phyloP scores from a whole-genome alignment of 2,113 vertebrate species.

The Prionailurus viverrinus region DNA sequence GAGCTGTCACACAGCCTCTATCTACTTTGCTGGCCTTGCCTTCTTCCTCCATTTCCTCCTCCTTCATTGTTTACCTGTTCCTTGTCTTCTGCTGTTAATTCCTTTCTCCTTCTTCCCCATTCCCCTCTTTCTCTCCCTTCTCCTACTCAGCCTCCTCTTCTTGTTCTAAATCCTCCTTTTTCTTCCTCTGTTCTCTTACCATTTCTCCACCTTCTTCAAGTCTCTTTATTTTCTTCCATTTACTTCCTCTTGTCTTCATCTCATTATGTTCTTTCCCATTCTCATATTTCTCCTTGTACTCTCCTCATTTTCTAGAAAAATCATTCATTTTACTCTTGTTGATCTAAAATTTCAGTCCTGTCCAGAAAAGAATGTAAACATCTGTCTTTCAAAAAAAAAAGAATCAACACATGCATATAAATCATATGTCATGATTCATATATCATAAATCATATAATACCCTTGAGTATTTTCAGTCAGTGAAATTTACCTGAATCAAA shows the following conservation, averaged over 20 bases:
- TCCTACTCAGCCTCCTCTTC: not conserved
- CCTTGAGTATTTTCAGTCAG: constrained; percentile 26
- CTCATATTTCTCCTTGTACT: not conserved
- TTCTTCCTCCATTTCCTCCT: not conserved
- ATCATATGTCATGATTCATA: constrained; percentile 38
- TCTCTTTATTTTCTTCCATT: not conserved
- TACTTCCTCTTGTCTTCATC: not conserved
- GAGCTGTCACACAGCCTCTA: not conserved
- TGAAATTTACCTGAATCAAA: constrained; percentile 76
- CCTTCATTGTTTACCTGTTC: not conserved
- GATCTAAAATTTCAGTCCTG: not conserved
- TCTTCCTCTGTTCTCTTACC: not conserved
- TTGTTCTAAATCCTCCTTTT: not conserved
- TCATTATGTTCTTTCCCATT: not conserved
- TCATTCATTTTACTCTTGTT: not conserved
- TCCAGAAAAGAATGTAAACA: constrained; percentile 12
- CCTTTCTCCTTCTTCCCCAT: not conserved
- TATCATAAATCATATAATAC: constrained; percentile 65
- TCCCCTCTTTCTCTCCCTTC: not conserved
- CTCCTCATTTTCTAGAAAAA: not conserved
- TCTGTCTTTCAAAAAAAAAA: constrained; percentile 12
- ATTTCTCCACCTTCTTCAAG: not conserved
- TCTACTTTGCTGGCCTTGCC: not conserved
- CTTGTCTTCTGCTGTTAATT: not conserved
- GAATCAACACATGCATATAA: constrained; percentile 26